A percentile compares a stretch with the other conserved stretches of the same genome.
Conservation (phyloP, 2,113 vertebrate genomes). For the Dunckerocampus dactyliophorus region DNA sequence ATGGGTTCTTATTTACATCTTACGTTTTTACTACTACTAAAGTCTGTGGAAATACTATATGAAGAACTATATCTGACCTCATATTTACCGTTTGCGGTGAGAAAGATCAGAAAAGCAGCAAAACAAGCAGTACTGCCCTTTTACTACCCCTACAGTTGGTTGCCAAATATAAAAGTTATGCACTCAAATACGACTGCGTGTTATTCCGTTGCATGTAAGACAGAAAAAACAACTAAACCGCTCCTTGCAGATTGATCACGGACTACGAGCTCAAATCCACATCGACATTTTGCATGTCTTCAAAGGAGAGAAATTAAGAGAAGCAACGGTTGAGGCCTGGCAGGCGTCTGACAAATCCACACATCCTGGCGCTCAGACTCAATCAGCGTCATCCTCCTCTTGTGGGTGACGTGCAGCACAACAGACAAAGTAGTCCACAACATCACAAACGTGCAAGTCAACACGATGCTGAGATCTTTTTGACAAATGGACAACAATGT, state of each 20-base stretch:
- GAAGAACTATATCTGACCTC: no score
- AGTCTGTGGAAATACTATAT: no score
- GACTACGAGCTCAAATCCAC: not conserved
- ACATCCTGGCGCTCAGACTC: not conserved
- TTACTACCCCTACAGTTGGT: no score
- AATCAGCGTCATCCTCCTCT: slow-evolving; percentile 2
- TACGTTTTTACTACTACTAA: no score
- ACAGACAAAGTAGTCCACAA: not conserved
- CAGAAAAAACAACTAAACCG: not conserved
- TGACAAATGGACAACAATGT: not conserved
- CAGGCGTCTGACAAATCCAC: not conserved
- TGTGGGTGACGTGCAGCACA: not conserved
- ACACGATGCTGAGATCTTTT: not conserved
- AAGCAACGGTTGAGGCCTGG: not conserved
- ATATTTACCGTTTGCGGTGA: no score
- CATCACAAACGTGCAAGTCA: not conserved
- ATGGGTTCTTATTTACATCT: no score
- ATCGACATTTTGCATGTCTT: not conserved
- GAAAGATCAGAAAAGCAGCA: no score
- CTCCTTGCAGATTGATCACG: not conserved
- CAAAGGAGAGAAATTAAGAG: not conserved
- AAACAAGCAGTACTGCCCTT: no score
- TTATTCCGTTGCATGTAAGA: no score
- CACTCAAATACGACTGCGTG: no score
- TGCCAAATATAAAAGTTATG: no score